phyloP scores from a whole-genome alignment of 64 coral and sea anemone species.

The Porites australiensis region DNA sequence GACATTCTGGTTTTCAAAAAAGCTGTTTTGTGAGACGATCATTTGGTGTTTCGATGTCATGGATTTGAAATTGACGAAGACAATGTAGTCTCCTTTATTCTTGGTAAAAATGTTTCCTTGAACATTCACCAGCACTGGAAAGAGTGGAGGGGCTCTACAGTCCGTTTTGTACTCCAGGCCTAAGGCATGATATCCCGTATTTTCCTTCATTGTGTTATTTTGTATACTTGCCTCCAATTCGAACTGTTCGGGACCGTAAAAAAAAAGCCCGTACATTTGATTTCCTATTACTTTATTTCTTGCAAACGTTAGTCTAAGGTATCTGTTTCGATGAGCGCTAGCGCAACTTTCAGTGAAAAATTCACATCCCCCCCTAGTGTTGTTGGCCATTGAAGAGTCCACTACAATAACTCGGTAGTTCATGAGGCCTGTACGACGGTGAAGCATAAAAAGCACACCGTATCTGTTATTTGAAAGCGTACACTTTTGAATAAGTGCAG shows the following conservation, averaged over 20 bases:
- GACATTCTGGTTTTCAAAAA: constrained; percentile 16
- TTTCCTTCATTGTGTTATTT: constrained; percentile 62
- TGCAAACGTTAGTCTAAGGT: constrained; percentile 33
- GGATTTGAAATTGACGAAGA: constrained; percentile 67
- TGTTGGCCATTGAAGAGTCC: constrained; percentile 25
- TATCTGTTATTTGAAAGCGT: constrained; percentile 15
- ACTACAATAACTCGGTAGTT: neutral
- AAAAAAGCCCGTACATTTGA: constrained; percentile 48
- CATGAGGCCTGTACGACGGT: neutral
- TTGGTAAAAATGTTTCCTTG: constrained; percentile 51
- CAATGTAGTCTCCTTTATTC: constrained; percentile 57
- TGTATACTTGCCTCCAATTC: constrained; percentile 43
- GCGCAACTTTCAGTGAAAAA: neutral
- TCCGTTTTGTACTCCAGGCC: constrained; percentile 1
- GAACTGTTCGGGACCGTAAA: constrained; percentile 16
- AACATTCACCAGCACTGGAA: constrained; percentile 50
- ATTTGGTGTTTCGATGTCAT: constrained; percentile 31
- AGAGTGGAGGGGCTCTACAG: neutral
- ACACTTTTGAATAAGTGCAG: neutral
- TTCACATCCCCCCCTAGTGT: neutral
- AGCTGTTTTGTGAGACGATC: constrained; percentile 40
- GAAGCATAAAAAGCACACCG: neutral
- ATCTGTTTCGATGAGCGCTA: neutral
- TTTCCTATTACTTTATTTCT: constrained; percentile 61
- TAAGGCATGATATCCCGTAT: constrained; percentile 40